Evolutionary conservation across 1,140 invertebrate species (phyloP).

Genomic region (Oryctes rhinoceros): DNA sequence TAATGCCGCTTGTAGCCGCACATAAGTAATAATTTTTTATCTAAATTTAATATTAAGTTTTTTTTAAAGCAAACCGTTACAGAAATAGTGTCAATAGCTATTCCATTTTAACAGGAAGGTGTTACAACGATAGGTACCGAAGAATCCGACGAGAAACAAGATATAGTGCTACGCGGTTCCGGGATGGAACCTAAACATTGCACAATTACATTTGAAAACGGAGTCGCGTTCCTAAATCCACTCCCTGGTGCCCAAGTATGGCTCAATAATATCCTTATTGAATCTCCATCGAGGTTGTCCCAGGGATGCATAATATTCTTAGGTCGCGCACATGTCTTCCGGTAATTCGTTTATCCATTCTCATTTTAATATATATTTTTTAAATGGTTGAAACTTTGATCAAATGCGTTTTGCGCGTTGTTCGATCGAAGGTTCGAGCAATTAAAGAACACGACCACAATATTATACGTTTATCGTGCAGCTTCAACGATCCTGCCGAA

Average conservation of each 20-base stretch:
- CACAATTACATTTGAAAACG: slow-evolving; percentile 75
- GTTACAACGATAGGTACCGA: slow-evolving; percentile 80
- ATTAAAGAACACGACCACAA: too few relatives aligned
- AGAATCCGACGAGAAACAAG: slow-evolving; percentile 72
- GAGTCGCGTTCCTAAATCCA: slow-evolving; percentile 80
- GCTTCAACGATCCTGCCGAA: slow-evolving; percentile 85
- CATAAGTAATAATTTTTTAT: too few relatives aligned
- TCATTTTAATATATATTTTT: not conserved
- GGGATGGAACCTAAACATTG: slow-evolving; percentile 88
- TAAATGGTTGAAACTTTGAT: too few relatives aligned
- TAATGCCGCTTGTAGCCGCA: too few relatives aligned
- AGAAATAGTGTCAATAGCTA: not conserved
- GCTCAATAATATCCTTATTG: slow-evolving; percentile 82
- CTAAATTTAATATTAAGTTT: too few relatives aligned
- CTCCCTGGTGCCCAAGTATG: slow-evolving; percentile 76
- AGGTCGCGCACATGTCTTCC: slow-evolving; percentile 90
- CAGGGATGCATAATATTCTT: slow-evolving; percentile 81
- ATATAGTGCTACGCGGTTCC: slow-evolving; percentile 78
- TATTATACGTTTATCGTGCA: slow-evolving; percentile 39
- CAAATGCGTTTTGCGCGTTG: too few relatives aligned
- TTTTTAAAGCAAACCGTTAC: too few relatives aligned
- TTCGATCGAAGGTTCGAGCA: too few relatives aligned
- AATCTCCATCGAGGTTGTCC: slow-evolving; percentile 76
- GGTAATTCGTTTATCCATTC: slow-evolving; percentile 65
- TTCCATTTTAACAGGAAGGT: slow-evolving; percentile 65